Evolutionary conservation across 2,113 vertebrate genomes (phyloP).

Genomic region (Pteruthius melanotis): DNA sequence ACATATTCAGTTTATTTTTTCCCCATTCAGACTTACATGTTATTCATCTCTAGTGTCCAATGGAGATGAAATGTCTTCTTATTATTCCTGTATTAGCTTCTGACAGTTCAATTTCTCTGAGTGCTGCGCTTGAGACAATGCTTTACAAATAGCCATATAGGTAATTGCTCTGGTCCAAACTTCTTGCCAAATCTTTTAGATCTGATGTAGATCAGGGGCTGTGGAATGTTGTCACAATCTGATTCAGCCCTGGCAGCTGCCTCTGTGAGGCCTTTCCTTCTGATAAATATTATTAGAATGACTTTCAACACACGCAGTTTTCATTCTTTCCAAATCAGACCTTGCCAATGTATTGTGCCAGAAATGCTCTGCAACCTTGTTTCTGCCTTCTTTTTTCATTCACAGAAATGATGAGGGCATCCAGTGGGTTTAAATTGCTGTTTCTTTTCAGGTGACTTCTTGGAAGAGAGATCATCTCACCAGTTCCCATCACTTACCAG

Average conservation of each 20-base stretch:
- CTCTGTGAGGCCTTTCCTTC: neutral
- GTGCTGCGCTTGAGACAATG: conserved; percentile 69
- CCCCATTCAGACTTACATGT: conserved; percentile 54
- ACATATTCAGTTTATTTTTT: conserved; percentile 66
- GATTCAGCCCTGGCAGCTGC: conserved; percentile 28
- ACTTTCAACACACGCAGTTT: neutral
- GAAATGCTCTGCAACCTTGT: neutral
- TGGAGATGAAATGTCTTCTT: conserved; percentile 72
- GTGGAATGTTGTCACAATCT: conserved; percentile 32
- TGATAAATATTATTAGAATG: conserved; percentile 50
- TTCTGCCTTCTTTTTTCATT: neutral
- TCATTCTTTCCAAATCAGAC: neutral
- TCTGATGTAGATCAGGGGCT: conserved; percentile 48
- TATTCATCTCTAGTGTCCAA: conserved; percentile 74
- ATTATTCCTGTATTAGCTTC: conserved; percentile 73
- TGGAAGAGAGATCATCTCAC: neutral
- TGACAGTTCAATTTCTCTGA: conserved; percentile 80
- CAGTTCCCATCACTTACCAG: neutral
- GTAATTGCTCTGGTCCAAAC: conserved; percentile 75
- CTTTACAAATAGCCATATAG: conserved; percentile 65
- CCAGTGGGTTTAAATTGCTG: neutral
- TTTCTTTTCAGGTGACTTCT: neutral
- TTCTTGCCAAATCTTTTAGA: conserved; percentile 70
- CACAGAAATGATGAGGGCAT: neutral
- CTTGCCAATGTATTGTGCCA: neutral